Percentiles rank a stretch among this genome's conserved stretches.
These are phyloP conservation scores for Tachina grossa DNA, from an alignment of 2,888 invertebrate genomes.

Conservation along the genomic window DNA sequence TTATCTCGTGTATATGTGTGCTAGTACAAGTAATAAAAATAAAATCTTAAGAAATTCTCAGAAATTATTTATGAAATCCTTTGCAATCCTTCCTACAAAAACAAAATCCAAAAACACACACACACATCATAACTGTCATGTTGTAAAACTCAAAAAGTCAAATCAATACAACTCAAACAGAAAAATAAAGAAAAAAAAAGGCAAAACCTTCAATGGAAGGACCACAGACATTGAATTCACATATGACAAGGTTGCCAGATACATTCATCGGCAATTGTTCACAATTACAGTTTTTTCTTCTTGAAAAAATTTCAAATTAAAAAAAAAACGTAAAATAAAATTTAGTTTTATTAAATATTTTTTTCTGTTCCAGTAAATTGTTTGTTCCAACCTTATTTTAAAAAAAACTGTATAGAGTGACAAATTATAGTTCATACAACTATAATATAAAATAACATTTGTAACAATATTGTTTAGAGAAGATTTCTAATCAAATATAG, in stretches of 20 bases:
- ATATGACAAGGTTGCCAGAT: background rate
- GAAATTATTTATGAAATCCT: conserved; percentile 59
- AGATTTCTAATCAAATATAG: too few species aligned
- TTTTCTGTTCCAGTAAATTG: too few species aligned
- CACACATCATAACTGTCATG: conserved; percentile 69
- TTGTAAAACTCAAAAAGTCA: conserved; percentile 55
- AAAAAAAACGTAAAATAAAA: too few species aligned
- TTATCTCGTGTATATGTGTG: background rate
- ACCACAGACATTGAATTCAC: conserved; percentile 67
- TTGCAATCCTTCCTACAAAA: conserved; percentile 62
- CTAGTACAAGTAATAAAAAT: conserved; percentile 21
- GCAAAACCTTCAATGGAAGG: conserved; percentile 36
- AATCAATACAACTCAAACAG: conserved; percentile 28
- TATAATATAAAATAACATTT: too few species aligned
- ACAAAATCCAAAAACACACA: background rate
- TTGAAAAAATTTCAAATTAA: too few species aligned
- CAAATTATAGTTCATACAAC: too few species aligned
- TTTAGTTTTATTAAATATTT: too few species aligned
- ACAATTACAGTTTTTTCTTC: too few species aligned
- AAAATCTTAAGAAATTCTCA: conserved; percentile 44
- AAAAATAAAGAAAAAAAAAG: conserved; percentile 17
- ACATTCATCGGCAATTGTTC: too few species aligned
- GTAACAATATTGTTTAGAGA: too few species aligned
- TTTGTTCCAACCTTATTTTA: too few species aligned
- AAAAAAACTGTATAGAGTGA: too few species aligned